Conservation (phyloP, 2,888 invertebrate species). For the Zelleria hepariella region DNA sequence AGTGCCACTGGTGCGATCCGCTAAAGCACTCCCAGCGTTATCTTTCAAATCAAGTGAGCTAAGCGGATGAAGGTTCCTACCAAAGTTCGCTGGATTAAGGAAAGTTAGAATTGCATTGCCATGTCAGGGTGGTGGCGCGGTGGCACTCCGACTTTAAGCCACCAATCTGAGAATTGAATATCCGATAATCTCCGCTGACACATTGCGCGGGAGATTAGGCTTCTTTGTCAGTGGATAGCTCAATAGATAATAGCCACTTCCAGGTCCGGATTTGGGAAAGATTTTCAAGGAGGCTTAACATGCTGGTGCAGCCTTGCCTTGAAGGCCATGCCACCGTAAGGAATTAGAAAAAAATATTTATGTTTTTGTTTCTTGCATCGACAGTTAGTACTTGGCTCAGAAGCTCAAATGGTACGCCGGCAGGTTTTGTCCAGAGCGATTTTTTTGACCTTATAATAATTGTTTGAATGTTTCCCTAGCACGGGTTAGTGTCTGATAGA, state of each 20-base stretch:
- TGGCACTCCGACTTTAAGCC: constrained; percentile 1
- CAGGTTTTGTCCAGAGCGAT: too few relatives aligned
- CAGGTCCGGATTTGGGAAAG: too few relatives aligned
- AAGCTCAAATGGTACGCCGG: too few relatives aligned
- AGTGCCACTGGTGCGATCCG: neutral
- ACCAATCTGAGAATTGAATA: constrained; percentile 1
- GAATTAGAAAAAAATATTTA: too few relatives aligned
- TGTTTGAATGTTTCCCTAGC: too few relatives aligned
- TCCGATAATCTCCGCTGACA: constrained; percentile 1
- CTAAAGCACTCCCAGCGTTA: neutral
- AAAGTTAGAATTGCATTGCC: constrained; percentile 4
- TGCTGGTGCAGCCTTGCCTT: too few relatives aligned
- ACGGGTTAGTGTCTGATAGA: too few relatives aligned
- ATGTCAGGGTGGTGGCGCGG: constrained; percentile 1
- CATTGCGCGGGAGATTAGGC: neutral
- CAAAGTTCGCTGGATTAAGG: constrained; percentile 1
- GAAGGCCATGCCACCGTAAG: too few relatives aligned
- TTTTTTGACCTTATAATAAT: too few relatives aligned
- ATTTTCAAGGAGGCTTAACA: too few relatives aligned
- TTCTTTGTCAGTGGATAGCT: neutral
- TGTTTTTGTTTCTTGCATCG: too few relatives aligned
- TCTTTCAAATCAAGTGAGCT: constrained; percentile 1
- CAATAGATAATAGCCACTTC: neutral
- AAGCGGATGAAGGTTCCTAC: neutral
- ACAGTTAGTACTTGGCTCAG: too few relatives aligned